Percentiles rank a stretch among this genome's conserved stretches.
phyloP scores from a whole-genome alignment of 2,888 invertebrate genomes.

The Sinohyriopsis cumingii region DNA sequence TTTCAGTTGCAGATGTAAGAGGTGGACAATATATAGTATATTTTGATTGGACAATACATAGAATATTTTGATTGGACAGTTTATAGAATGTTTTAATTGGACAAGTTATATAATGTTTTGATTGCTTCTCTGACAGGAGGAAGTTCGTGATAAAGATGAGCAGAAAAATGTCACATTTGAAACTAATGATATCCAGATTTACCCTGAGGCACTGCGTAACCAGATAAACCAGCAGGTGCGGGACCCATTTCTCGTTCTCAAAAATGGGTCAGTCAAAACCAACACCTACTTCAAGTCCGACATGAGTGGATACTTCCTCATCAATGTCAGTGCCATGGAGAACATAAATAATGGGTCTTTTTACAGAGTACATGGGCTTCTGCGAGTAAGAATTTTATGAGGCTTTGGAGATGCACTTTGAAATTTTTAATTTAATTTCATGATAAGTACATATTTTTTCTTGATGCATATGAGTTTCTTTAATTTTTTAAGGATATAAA shows the following conservation, averaged over 20 bases:
- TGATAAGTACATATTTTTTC: too few relatives aligned
- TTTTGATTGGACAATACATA: too few relatives aligned
- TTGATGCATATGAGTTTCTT: too few relatives aligned
- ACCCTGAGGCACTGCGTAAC: slow-evolving; percentile 31
- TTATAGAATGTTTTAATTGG: too few relatives aligned
- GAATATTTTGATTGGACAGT: too few relatives aligned
- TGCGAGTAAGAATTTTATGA: too few relatives aligned
- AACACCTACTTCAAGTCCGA: slow-evolving; percentile 97
- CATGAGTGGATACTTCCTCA: slow-evolving; percentile 94
- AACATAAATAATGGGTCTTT: slow-evolving; percentile 24
- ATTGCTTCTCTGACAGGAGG: slow-evolving; percentile 44
- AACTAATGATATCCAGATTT: slow-evolving; percentile 32
- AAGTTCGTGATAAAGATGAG: slow-evolving; percentile 83
- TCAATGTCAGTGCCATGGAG: slow-evolving; percentile 48
- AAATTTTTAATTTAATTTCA: too few relatives aligned
- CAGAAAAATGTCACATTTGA: slow-evolving; percentile 23
- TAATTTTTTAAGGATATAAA: too few relatives aligned
- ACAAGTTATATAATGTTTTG: too few relatives aligned
- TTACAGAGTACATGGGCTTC: background rate
- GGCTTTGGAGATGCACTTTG: too few relatives aligned
- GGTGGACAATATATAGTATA: too few relatives aligned
- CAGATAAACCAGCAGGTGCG: slow-evolving; percentile 29
- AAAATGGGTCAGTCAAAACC: slow-evolving; percentile 78
- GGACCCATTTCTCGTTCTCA: slow-evolving; percentile 57
- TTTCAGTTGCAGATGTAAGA: too few relatives aligned